phyloP scores from a whole-genome alignment of 2,888 invertebrate genomes.

The Drosophila paramelanica region DNA sequence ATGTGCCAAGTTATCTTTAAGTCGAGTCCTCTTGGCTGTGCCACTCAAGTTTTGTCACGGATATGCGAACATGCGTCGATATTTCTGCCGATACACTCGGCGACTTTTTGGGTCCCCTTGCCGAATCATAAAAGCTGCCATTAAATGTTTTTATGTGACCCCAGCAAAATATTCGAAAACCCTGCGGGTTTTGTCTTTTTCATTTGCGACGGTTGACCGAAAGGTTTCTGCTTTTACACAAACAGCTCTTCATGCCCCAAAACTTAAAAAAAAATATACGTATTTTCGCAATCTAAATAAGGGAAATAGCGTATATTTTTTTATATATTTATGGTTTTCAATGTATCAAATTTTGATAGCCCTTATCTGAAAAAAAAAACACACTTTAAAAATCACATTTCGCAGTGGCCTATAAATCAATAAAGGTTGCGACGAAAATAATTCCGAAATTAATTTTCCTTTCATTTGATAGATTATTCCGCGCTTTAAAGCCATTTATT shows the following conservation, averaged over 20 bases:
- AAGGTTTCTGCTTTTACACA: constrained; percentile 2
- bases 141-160: constrained; percentile 49
- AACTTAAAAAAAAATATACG: not conserved
- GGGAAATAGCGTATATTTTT: no score
- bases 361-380: not conserved
- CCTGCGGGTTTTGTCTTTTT: constrained; percentile 3
- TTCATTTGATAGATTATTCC: not conserved
- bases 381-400: not conserved
- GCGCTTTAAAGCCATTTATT: no score
- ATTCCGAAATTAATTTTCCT: not conserved
- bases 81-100: constrained; percentile 23
- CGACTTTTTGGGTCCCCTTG: constrained; percentile 14
- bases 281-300: not conserved
- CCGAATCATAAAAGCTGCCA: constrained; percentile 34
- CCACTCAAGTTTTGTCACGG: not conserved
- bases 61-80: constrained; percentile 16
- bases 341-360: not conserved
- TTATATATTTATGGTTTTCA: not conserved
- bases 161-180: constrained; percentile 16
- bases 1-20: not conserved
- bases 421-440: not conserved
- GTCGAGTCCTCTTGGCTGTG: not conserved
- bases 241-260: not conserved
- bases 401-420: not conserved
- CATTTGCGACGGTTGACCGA: constrained; percentile 20